These are phyloP conservation scores for Caenorhabditis afra DNA, from an alignment of 2,888 invertebrate genomes.

Conservation along the genomic window DNA sequence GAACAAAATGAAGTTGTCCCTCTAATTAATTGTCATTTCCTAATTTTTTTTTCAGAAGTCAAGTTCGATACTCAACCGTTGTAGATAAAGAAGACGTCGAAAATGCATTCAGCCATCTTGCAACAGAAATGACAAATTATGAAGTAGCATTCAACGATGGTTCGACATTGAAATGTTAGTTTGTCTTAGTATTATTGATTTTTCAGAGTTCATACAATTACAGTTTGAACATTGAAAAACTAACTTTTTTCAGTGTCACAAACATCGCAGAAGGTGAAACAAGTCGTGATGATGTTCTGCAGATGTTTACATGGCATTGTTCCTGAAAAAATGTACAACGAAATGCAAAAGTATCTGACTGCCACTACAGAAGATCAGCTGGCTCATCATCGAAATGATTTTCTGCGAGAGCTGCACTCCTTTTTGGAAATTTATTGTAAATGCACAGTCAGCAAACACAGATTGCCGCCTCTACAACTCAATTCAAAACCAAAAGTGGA, in stretches of 20 bases:
- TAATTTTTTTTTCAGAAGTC: slow-evolving; percentile 52
- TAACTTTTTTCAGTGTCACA: slow-evolving; percentile 58
- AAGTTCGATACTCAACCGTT: slow-evolving; percentile 57
- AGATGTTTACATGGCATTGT: slow-evolving; percentile 80
- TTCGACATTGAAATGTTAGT: slow-evolving; percentile 56
- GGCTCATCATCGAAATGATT: slow-evolving; percentile 40
- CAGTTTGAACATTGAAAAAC: no score
- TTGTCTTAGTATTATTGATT: not conserved
- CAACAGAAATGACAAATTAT: slow-evolving; percentile 58
- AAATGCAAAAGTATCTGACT: slow-evolving; percentile 66
- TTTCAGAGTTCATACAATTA: not conserved
- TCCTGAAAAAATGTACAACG: slow-evolving; percentile 62
- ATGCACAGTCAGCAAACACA: slow-evolving; percentile 61
- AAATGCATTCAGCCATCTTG: slow-evolving; percentile 54
- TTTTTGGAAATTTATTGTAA: slow-evolving; percentile 65
- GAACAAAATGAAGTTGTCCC: slow-evolving; percentile 62
- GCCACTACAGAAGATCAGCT: slow-evolving; percentile 56
- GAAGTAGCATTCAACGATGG: slow-evolving; percentile 59
- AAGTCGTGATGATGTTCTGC: slow-evolving; percentile 80
- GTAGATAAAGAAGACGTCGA: slow-evolving; percentile 69
- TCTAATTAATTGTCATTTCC: no score
- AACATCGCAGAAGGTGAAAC: slow-evolving; percentile 61
- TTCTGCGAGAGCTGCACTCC: slow-evolving; percentile 61
- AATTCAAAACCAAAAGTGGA: slow-evolving; percentile 56
- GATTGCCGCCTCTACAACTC: slow-evolving; percentile 42